A percentile compares a stretch with the other conserved stretches of the same genome.
Evolutionary conservation across 2,113 vertebrate genomes (phyloP).

Genomic region (Engraulis encrasicolus): DNA sequence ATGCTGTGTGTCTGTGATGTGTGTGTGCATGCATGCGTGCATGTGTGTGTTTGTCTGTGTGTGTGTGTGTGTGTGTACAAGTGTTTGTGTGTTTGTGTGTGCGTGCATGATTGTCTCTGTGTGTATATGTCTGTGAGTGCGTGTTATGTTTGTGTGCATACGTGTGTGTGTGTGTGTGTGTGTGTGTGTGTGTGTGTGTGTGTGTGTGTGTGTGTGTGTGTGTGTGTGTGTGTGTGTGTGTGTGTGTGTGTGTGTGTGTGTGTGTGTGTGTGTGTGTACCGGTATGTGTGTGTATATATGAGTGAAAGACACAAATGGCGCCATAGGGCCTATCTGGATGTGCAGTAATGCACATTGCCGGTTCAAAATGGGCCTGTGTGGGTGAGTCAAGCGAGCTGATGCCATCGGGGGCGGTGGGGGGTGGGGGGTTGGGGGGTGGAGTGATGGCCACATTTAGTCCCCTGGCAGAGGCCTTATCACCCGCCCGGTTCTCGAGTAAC

Average conservation of each 20-base stretch:
- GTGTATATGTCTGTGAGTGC: no score
- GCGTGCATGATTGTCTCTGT: no score
- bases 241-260: no score
- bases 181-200: not conserved
- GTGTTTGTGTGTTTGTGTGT: no score
- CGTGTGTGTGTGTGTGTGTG: slow-evolving; percentile 25
- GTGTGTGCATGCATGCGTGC: no score
- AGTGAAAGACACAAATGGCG: not conserved
- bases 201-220: not conserved
- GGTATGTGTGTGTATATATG: not conserved
- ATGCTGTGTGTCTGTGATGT: no score
- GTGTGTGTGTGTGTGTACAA: no score
- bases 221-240: no score
- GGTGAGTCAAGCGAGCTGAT: slow-evolving; percentile 26
- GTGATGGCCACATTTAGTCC: slow-evolving; percentile 27
- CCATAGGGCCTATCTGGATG: slow-evolving; percentile 9
- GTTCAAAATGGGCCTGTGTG: slow-evolving; percentile 28
- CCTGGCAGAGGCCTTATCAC: slow-evolving; percentile 28
- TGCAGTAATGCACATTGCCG: slow-evolving; percentile 27
- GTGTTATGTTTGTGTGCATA: not conserved
- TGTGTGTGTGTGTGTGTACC: not conserved
- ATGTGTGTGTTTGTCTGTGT: no score
- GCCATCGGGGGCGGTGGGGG: slow-evolving; percentile 15
- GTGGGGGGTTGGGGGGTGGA: no score
- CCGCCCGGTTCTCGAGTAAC: slow-evolving; percentile 20